Conservation (phyloP, 2,888 invertebrate species). For the Lycaena phlaeas region DNA sequence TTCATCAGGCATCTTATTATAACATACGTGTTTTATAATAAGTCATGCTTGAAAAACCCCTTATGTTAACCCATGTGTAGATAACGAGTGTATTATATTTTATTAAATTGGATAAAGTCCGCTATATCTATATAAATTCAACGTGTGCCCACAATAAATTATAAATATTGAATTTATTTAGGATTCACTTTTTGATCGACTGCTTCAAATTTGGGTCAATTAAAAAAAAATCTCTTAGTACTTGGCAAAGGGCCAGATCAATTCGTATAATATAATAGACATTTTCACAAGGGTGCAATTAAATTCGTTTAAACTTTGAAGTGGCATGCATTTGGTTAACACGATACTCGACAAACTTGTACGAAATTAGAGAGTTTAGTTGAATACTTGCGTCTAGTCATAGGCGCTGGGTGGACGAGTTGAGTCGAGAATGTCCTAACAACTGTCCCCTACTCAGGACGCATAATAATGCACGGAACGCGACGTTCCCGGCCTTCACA, state of each 20-base stretch:
- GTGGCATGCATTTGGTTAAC: constrained; percentile 15
- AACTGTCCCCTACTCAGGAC: constrained; percentile 30
- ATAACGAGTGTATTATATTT: no score
- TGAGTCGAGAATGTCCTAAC: constrained; percentile 33
- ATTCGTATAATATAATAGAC: background rate
- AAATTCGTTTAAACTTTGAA: constrained; percentile 7
- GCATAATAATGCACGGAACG: constrained; percentile 31
- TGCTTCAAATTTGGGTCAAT: background rate
- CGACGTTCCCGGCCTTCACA: constrained; percentile 17
- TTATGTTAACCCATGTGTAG: no score
- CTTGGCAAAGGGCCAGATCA: constrained; percentile 2
- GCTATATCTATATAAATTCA: no score
- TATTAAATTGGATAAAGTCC: no score
- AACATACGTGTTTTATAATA: no score
- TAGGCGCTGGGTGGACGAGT: constrained; percentile 27
- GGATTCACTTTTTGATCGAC: no score
- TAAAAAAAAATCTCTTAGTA: background rate
- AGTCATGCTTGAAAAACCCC: no score
- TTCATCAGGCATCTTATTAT: no score
- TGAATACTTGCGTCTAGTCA: constrained; percentile 35
- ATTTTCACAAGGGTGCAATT: constrained; percentile 6
- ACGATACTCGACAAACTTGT: constrained; percentile 16
- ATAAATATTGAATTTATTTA: no score
- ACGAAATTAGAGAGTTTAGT: constrained; percentile 47
- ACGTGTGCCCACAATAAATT: no score